Base-by-base conservation (phyloP, 2,797 vertebrate species). In the Malurus leucopterus region DNA sequence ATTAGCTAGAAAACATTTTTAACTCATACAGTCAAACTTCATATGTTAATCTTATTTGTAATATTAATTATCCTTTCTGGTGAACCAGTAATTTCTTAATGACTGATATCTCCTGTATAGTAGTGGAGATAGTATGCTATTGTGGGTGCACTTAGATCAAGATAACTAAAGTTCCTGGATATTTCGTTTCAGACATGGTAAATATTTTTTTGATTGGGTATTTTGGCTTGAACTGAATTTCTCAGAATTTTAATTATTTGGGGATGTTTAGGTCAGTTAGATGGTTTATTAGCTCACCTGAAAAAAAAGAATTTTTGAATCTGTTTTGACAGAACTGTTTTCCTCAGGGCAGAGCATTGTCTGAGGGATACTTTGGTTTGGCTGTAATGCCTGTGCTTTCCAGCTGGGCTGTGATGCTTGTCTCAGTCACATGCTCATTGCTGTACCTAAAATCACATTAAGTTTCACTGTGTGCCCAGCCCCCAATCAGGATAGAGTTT, bases 311-410 rank as follows among this genome's bases (percentile, higher is more conserved):
- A 3, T 22, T 82, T 90, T 89, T 76, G 0, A 44, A 36, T 59
- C 14, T 46, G 3, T 85, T 85, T 80, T 67, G 50, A 21, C 15
- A 23, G 6, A 50, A 7, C 7, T 53, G 3, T 43, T 82, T 62
- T 75, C 9, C 11, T 30, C 23, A 18, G 12, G 16, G 15, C 30
- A 54, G 24, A 20, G 9, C 0, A 0, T 46, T 75, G 3, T 70
- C 22, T 64, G 14, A 16, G 47, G 36, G 20, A 4, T 53, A 15
- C 5, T 53, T 34, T 2, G 2, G 8, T 41, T 83, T 79, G 34
- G 8, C 41, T 61, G 8, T 22, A 54, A 15, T 58, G 8, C 27
- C 20, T 74, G 7, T 8, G 8, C 6, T 53, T 93, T 44, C 43
- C 29, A 57, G 0, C 23, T 50, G 34, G 18, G 21, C 41, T 41